Evolutionary conservation across 1,140 invertebrate genomes (phyloP).

Genomic region (Harpegnathos saltator): DNA sequence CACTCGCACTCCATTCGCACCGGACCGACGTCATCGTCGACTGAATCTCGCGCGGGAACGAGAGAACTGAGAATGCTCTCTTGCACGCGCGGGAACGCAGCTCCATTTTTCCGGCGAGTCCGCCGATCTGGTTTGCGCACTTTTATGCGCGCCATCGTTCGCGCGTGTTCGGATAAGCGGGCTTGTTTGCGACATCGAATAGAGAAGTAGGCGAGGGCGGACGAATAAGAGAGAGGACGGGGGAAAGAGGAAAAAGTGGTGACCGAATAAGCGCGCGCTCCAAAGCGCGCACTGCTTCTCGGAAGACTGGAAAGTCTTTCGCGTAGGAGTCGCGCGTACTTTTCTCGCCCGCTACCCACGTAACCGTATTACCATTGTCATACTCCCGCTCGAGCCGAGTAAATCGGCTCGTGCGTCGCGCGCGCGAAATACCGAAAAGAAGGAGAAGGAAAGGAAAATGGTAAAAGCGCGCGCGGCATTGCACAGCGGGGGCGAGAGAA

Average conservation of each 20-base stretch:
- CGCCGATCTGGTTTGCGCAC: background rate
- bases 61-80: background rate
- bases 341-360: conserved; percentile 67
- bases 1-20: too few species aligned
- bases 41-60: background rate
- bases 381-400: conserved; percentile 44
- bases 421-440: background rate
- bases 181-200: conserved; percentile 31
- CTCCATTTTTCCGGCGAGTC: background rate
- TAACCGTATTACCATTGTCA: conserved; percentile 65
- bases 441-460: background rate
- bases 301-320: conserved; percentile 43
- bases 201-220: background rate
- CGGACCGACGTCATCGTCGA: too few species aligned
- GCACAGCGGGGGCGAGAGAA: conserved; percentile 54
- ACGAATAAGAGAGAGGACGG: background rate
- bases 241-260: background rate
- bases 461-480: conserved; percentile 54
- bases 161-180: background rate
- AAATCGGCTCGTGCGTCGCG: conserved; percentile 27
- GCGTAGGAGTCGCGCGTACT: conserved; percentile 61
- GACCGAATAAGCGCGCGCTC: conserved; percentile 39
- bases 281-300: conserved; percentile 21
- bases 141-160: background rate
- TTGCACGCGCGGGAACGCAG: too few species aligned